phyloP scores from a whole-genome alignment of 2,888 invertebrate species.

The Morinoia aosen region DNA sequence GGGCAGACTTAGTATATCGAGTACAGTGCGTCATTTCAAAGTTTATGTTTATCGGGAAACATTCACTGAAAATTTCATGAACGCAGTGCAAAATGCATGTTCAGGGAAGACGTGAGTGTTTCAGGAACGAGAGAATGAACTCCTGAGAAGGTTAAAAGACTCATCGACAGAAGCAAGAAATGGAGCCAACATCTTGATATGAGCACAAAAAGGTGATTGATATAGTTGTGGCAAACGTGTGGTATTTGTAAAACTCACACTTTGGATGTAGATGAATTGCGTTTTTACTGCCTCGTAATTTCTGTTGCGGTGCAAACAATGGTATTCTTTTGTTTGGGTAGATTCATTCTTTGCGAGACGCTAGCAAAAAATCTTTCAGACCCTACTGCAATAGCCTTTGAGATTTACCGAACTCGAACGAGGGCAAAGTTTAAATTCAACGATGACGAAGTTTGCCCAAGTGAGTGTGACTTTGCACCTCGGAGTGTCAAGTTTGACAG shows the following conservation, averaged over 20 bases:
- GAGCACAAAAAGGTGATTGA: neutral
- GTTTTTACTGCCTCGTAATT: neutral
- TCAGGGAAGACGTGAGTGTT: neutral
- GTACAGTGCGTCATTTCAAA: too few species aligned
- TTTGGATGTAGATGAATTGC: neutral
- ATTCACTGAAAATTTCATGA: too few species aligned
- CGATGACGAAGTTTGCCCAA: neutral
- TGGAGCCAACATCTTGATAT: neutral
- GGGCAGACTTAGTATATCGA: too few species aligned
- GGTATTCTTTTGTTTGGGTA: neutral
- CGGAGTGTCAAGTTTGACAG: constrained; percentile 33
- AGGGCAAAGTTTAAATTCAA: neutral
- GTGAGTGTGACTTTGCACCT: constrained; percentile 8
- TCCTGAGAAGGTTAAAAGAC: neutral
- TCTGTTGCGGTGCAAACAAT: neutral
- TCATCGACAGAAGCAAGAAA: neutral
- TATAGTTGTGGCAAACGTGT: too few species aligned
- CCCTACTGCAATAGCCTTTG: neutral
- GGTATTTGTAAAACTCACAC: too few species aligned
- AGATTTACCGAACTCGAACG: neutral
- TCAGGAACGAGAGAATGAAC: neutral
- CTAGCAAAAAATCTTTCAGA: neutral
- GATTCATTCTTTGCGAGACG: neutral
- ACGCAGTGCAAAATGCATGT: too few species aligned
- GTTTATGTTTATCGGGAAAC: too few species aligned